Percentiles rank a stretch among this genome's conserved stretches.
Evolutionary conservation across 2,797 vertebrate genomes (phyloP).

Genomic region (Catharus ustulatus): DNA sequence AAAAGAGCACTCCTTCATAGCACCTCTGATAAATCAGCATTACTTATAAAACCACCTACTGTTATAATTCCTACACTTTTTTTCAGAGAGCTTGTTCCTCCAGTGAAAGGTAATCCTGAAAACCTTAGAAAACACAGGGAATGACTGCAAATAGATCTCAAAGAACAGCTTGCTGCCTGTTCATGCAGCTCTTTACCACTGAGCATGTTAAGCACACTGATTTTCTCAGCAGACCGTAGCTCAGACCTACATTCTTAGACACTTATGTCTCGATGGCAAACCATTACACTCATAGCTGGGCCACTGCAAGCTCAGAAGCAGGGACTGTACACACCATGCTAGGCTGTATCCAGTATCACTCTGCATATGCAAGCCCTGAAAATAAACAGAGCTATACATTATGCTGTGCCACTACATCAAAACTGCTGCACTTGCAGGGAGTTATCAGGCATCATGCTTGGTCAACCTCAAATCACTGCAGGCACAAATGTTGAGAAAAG

Average conservation of each 20-base stretch:
- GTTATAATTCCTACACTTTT: not conserved
- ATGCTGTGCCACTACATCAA: not conserved
- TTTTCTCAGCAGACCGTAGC: not conserved
- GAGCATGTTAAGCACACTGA: not conserved
- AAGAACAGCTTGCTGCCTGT: not conserved
- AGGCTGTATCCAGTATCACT: not conserved
- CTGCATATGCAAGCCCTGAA: not conserved
- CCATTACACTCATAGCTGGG: not conserved
- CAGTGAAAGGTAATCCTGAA: not conserved
- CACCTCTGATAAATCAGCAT: not conserved
- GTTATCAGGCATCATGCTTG: not conserved
- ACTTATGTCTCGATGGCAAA: not conserved
- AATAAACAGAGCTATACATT: not conserved
- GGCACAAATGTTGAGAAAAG: not conserved
- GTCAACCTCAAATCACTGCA: not conserved
- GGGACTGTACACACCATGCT: not conserved
- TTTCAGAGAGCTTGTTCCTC: not conserved
- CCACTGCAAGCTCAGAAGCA: not conserved
- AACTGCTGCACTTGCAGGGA: not conserved
- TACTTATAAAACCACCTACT: not conserved
- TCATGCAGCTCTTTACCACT: not conserved
- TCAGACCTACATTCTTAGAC: not conserved
- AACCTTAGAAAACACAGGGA: not conserved
- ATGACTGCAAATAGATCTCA: not conserved
- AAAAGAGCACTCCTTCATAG: not conserved